Percentiles rank a stretch among this genome's conserved stretches.
Conservation (phyloP, 2,797 vertebrate genomes). For the Myiotriccus ornatus region DNA sequence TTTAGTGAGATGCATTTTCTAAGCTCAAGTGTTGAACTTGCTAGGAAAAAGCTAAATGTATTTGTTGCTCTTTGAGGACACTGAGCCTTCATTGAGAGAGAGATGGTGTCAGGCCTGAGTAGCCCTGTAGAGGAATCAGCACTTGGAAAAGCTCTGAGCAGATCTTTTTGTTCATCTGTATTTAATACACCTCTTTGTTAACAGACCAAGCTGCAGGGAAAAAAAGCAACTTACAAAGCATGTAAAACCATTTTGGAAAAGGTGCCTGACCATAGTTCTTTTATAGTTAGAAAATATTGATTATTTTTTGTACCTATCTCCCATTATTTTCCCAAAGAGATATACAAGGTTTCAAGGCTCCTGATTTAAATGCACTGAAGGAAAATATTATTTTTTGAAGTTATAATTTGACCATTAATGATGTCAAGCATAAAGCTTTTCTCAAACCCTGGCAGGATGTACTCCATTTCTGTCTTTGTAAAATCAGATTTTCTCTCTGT, state of each 20-base stretch:
- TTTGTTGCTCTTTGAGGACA: slow-evolving; percentile 6
- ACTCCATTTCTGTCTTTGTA: slow-evolving; percentile 24
- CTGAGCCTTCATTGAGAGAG: not conserved
- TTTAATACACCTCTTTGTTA: slow-evolving; percentile 44
- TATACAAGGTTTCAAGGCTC: not conserved
- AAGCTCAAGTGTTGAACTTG: slow-evolving; percentile 1
- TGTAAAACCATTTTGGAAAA: not conserved
- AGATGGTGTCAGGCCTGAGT: not conserved
- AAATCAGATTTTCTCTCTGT: slow-evolving; percentile 46
- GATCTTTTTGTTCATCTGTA: slow-evolving; percentile 23
- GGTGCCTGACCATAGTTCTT: not conserved
- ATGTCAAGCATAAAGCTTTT: slow-evolving; percentile 33
- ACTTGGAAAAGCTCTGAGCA: not conserved
- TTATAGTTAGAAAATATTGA: slow-evolving; percentile 9
- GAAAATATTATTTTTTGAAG: not conserved
- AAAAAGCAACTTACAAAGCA: not conserved
- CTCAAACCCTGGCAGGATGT: not conserved
- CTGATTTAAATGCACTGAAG: not conserved
- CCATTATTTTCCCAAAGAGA: not conserved
- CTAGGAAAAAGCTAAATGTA: not conserved
- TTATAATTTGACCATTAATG: slow-evolving; percentile 30
- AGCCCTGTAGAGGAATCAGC: not conserved
- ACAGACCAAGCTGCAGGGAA: not conserved
- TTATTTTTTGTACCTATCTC: not conserved
- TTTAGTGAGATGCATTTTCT: not conserved